These are phyloP conservation scores for Dasysyrphus albostriatus DNA, from an alignment of 2,888 invertebrate species.

Conservation along the genomic window DNA sequence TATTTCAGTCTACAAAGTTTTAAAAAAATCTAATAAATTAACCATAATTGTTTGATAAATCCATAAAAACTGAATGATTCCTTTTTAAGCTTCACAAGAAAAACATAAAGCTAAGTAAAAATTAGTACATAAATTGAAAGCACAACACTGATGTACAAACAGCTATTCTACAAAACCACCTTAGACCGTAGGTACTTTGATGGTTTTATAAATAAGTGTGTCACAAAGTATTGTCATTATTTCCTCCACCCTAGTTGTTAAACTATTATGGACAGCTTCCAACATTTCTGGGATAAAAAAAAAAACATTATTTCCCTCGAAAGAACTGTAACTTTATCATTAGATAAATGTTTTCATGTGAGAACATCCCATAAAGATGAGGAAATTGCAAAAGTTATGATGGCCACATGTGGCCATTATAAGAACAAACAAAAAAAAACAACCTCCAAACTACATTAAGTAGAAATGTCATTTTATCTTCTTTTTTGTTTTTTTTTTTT, in stretches of 20 bases:
- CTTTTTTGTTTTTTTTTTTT: background rate
- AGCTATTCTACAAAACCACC: background rate
- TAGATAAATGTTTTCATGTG: conserved; percentile 34
- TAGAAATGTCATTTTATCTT: conserved; percentile 8
- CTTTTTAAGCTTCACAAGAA: background rate
- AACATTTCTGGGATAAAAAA: conserved; percentile 2
- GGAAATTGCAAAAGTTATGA: conserved; percentile 28
- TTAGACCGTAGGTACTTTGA: background rate
- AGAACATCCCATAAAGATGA: conserved; percentile 24
- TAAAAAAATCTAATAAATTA: too few relatives aligned
- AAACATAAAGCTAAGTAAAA: background rate
- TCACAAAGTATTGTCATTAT: conserved; percentile 5
- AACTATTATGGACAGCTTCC: conserved; percentile 33
- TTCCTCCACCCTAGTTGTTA: background rate
- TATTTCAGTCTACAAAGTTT: too few relatives aligned
- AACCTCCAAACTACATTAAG: conserved; percentile 4
- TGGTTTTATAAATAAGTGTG: conserved; percentile 23
- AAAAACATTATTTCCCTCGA: background rate
- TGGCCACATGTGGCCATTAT: conserved; percentile 38
- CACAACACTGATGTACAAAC: background rate
- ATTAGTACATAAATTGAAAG: background rate
- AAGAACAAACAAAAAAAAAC: conserved; percentile 23
- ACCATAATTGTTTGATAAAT: too few relatives aligned
- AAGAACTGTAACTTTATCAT: conserved; percentile 24
- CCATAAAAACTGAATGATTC: too few relatives aligned